Evolutionary conservation across 2,888 invertebrate species (phyloP).

Genomic region (Cinara cedri): DNA sequence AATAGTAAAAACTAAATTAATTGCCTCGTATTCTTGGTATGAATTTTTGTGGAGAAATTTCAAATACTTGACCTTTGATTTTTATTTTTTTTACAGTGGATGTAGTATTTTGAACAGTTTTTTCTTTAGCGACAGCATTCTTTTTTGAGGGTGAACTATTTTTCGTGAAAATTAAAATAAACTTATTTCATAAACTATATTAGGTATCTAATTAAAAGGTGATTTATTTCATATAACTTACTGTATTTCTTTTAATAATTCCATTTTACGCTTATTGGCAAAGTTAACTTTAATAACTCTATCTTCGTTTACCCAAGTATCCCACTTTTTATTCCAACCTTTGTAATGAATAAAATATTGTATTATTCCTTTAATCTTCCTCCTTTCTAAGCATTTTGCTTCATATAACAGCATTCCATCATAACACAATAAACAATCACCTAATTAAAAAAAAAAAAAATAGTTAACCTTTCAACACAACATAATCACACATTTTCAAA

Average conservation of each 20-base stretch:
- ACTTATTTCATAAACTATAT: too few relatives aligned
- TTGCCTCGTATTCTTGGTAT: constrained; percentile 43
- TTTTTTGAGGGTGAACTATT: constrained; percentile 41
- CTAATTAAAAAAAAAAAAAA: constrained; percentile 65
- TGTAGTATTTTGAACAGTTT: constrained; percentile 29
- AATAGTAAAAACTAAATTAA: constrained; percentile 3
- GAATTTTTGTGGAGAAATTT: constrained; percentile 23
- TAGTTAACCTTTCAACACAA: background rate
- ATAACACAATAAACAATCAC: constrained; percentile 90
- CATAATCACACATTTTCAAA: too few relatives aligned
- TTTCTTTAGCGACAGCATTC: constrained; percentile 37
- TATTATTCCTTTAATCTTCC: constrained; percentile 67
- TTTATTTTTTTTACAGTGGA: constrained; percentile 27
- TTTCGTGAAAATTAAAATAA: background rate
- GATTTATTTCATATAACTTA: constrained; percentile 1
- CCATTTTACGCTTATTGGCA: constrained; percentile 75
- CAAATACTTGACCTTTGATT: constrained; percentile 35
- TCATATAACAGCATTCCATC: constrained; percentile 96
- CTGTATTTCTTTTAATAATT: constrained; percentile 38
- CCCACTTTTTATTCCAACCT: constrained; percentile 99
- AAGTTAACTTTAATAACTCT: constrained; percentile 89
- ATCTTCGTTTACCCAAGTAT: constrained; percentile 91
- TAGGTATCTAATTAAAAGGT: too few relatives aligned
- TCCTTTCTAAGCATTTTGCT: constrained; percentile 89
- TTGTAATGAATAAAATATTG: constrained; percentile 95